These are phyloP conservation scores for Drosophila sordidula DNA, from an alignment of 2,888 invertebrate genomes.

Conservation along the genomic window DNA sequence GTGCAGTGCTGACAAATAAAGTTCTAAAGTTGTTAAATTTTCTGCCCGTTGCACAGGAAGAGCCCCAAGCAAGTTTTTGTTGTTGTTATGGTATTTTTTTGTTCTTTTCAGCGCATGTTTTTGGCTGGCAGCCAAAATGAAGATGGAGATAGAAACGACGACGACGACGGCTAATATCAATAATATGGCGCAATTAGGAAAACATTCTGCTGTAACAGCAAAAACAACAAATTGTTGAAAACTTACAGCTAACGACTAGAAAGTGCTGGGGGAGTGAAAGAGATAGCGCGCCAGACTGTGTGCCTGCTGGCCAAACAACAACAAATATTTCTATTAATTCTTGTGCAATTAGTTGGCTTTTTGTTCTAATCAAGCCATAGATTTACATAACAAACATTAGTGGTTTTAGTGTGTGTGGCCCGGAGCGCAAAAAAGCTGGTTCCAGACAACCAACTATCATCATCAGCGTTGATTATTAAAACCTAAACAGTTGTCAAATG, in stretches of 20 bases:
- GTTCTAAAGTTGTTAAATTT: constrained; percentile 56
- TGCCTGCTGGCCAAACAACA: constrained; percentile 4
- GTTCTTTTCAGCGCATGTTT: constrained; percentile 37
- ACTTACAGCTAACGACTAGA: background rate
- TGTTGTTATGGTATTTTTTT: constrained; percentile 13
- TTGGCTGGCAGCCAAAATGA: constrained; percentile 61
- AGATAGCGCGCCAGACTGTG: background rate
- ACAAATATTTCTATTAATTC: constrained; percentile 23
- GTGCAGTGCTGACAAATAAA: constrained; percentile 57
- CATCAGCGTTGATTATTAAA: constrained; percentile 56
- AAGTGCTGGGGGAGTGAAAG: background rate
- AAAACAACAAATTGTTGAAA: constrained; percentile 12
- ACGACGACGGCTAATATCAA: constrained; percentile 55
- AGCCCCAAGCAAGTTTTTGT: constrained; percentile 38
- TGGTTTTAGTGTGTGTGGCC: constrained; percentile 25
- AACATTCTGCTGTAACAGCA: constrained; percentile 36
- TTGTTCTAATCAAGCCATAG: constrained; percentile 46
- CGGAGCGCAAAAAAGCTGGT: constrained; percentile 35
- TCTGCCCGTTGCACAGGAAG: constrained; percentile 50
- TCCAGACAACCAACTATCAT: constrained; percentile 38
- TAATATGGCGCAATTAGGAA: constrained; percentile 66
- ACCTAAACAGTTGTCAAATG: constrained; percentile 71
- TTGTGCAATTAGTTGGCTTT: constrained; percentile 48
- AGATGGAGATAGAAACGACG: constrained; percentile 22
- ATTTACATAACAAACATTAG: constrained; percentile 54